Percentiles rank a stretch among this genome's conserved stretches.
Conservation (phyloP, 2,797 vertebrate species). For the Morus bassanus region DNA sequence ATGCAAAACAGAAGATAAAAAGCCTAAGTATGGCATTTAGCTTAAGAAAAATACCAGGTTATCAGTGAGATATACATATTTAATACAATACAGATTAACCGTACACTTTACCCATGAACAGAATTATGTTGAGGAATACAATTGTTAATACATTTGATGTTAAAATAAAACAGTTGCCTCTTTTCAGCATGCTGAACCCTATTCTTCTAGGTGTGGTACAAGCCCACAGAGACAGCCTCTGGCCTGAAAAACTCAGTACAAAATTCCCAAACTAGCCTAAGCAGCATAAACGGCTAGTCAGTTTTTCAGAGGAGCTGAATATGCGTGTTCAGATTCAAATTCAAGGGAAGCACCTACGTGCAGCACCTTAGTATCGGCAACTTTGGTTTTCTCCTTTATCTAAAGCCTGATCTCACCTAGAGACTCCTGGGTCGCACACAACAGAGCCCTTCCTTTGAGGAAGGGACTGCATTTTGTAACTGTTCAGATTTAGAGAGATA, state of each 20-base stretch:
- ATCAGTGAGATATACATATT: not conserved
- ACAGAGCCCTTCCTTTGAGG: not conserved
- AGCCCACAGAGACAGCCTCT: not conserved
- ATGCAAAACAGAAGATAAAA: not conserved
- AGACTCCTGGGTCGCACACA: not conserved
- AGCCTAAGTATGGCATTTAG: not conserved
- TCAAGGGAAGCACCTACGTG: not conserved
- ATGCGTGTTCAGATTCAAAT: not conserved
- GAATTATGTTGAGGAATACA: not conserved
- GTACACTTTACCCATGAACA: not conserved
- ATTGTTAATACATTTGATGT: not conserved
- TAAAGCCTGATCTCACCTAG: not conserved
- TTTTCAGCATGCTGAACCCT: not conserved
- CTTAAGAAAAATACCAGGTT: not conserved
- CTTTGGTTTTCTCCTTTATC: not conserved
- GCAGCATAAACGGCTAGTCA: not conserved
- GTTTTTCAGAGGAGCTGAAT: not conserved
- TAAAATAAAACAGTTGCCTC: not conserved
- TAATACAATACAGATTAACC: not conserved
- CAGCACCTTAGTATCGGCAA: not conserved
- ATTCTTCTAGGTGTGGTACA: not conserved
- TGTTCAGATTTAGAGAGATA: not conserved
- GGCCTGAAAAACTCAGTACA: not conserved
- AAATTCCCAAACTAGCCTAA: not conserved
- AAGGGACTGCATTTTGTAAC: not conserved